Evolutionary conservation across 2,113 vertebrate genomes (phyloP).

Genomic region (Dolichallabes microphthalmus): DNA sequence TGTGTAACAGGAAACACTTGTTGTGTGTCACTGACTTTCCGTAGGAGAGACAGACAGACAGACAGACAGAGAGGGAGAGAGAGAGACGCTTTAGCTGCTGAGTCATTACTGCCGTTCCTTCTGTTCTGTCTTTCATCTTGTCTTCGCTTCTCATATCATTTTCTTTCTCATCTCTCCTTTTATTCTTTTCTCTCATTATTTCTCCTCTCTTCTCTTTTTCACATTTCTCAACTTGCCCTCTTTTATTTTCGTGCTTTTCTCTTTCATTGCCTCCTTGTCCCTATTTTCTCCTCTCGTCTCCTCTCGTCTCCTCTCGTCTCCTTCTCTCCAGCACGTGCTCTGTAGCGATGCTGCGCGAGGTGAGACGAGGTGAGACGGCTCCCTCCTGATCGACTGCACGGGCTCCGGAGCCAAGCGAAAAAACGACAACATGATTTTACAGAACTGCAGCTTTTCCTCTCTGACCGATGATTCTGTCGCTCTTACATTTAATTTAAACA

Average conservation of each 20-base stretch:
- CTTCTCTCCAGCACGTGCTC: neutral
- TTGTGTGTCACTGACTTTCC: neutral
- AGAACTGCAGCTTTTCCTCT: constrained; percentile 72
- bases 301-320: neutral
- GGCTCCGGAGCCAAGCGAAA: constrained; percentile 67
- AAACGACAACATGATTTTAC: constrained; percentile 58
- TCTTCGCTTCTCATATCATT: neutral
- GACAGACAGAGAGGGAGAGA: constrained; percentile 54
- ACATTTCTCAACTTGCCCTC: neutral
- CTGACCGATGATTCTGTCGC: constrained; percentile 77
- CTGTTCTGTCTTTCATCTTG: neutral
- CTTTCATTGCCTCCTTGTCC: neutral
- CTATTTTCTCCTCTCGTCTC: neutral
- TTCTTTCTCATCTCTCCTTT: neutral
- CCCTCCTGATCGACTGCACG: constrained; percentile 40
- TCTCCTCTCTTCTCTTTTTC: too few relatives aligned
- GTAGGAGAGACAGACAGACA: constrained; percentile 15
- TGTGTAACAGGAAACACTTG: neutral
- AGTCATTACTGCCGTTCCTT: constrained; percentile 46
- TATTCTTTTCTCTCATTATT: too few relatives aligned
- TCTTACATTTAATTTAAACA: too few relatives aligned
- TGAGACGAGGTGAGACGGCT: constrained; percentile 61
- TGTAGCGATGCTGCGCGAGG: constrained; percentile 39
- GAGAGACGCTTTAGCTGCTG: constrained; percentile 51
- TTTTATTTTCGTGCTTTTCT: neutral